Evolutionary conservation across 2,113 vertebrate genomes (phyloP).

Genomic region (Epinephelus fuscoguttatus): DNA sequence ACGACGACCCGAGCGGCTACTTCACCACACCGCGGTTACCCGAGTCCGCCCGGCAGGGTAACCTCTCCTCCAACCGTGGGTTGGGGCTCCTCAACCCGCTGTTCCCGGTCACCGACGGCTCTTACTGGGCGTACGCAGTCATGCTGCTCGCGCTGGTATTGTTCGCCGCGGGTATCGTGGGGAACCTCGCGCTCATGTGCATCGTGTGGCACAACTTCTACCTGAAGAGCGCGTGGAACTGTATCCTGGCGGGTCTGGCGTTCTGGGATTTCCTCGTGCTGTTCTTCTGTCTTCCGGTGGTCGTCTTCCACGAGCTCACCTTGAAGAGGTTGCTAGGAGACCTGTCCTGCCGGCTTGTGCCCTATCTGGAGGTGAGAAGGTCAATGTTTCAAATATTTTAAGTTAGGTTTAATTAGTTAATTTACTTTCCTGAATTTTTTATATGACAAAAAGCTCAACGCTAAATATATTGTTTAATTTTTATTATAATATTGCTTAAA

Average conservation of each 20-base stretch:
- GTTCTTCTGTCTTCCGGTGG: conserved; percentile 94
- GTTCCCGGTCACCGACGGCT: conserved; percentile 88
- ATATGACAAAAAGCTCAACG: background rate
- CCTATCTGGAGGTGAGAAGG: conserved; percentile 95
- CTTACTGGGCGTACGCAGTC: conserved; percentile 90
- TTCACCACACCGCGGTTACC: conserved; percentile 78
- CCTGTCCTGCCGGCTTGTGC: conserved; percentile 91
- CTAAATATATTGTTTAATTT: too few species aligned
- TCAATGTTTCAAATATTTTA: background rate
- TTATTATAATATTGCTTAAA: too few species aligned
- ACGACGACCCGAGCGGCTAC: conserved; percentile 75
- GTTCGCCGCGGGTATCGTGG: conserved; percentile 91
- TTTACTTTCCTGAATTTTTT: background rate
- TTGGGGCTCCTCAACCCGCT: conserved; percentile 86
- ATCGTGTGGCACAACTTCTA: conserved; percentile 95
- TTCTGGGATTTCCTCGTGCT: conserved; percentile 96
- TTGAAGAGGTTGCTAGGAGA: conserved; percentile 90
- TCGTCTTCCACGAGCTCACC: conserved; percentile 94
- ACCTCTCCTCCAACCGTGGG: conserved; percentile 32
- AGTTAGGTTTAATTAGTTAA: too few species aligned
- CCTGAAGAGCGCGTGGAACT: conserved; percentile 96
- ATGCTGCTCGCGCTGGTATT: conserved; percentile 92
- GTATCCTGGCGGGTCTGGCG: conserved; percentile 93
- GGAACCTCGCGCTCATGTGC: conserved; percentile 96
- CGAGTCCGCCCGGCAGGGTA: conserved; percentile 45